These are phyloP conservation scores for Manis pentadactyla DNA, from an alignment of 2,797 vertebrate genomes.

Conservation along the genomic window DNA sequence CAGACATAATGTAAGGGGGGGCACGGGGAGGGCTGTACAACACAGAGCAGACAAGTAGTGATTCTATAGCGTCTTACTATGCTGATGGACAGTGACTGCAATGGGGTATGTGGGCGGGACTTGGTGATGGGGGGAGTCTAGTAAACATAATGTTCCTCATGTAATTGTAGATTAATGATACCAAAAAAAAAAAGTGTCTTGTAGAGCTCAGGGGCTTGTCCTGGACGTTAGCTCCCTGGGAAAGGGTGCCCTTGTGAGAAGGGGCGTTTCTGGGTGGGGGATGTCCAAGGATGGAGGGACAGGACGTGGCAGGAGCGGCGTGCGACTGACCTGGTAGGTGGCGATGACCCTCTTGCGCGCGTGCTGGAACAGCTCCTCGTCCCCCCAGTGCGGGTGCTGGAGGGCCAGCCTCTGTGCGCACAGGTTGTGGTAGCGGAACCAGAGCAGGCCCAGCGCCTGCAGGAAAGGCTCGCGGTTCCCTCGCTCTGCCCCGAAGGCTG, in stretches of 20 bases:
- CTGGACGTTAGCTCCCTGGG: background rate
- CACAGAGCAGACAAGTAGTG: no score
- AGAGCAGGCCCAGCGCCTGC: conserved; percentile 92
- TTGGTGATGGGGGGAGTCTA: no score
- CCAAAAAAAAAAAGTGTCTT: no score
- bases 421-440: conserved; percentile 98
- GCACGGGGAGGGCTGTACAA: no score
- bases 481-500: conserved; percentile 95
- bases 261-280: no score
- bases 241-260: no score
- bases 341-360: conserved; percentile 94
- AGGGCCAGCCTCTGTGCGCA: conserved; percentile 87
- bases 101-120: no score
- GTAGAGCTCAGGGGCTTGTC: background rate
- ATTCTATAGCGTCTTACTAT: no score
- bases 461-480: conserved; percentile 96
- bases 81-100: no score
- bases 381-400: conserved; percentile 91
- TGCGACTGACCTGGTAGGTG: conserved; percentile 93
- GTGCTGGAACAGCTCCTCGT: conserved; percentile 96
- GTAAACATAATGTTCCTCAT: no score
- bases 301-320: accelerated
- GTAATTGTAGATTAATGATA: no score
- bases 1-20: no score
- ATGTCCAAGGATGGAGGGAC: background rate